Conservation (phyloP, 2,888 invertebrate genomes). For the Perdita meconis region DNA sequence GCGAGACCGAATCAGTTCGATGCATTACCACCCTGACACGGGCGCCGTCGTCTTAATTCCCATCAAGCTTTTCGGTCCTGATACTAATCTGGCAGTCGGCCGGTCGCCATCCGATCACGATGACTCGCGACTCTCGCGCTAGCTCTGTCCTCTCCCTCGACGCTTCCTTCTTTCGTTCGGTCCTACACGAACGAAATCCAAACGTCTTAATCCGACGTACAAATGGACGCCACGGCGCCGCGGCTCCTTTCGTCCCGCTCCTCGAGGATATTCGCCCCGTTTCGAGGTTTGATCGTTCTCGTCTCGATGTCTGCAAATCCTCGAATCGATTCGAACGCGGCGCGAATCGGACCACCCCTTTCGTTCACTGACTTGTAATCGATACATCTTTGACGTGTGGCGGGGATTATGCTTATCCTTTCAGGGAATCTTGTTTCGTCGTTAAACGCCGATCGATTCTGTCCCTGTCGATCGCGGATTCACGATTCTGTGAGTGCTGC, state of each 20-base stretch:
- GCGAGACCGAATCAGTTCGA: constrained; percentile 60
- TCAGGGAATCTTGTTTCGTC: constrained; percentile 35
- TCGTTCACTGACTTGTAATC: constrained; percentile 38
- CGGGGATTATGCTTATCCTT: constrained; percentile 18
- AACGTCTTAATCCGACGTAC: constrained; percentile 75
- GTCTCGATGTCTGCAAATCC: constrained; percentile 57
- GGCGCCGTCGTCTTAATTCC: constrained; percentile 71
- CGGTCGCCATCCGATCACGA: constrained; percentile 68
- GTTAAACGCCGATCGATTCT: constrained; percentile 15
- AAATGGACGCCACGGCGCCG: constrained; percentile 58
- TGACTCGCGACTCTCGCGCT: constrained; percentile 56
- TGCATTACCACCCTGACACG: constrained; percentile 59
- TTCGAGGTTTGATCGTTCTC: constrained; percentile 16
- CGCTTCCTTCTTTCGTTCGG: constrained; percentile 53
- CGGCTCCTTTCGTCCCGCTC: constrained; percentile 49
- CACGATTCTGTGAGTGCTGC: too few relatives aligned
- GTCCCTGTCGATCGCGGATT: not conserved
- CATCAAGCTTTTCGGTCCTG: constrained; percentile 66
- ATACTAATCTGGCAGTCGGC: constrained; percentile 74
- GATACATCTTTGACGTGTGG: constrained; percentile 43
- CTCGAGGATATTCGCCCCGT: constrained; percentile 42
- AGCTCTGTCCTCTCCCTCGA: constrained; percentile 9
- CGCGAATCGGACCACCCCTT: constrained; percentile 56
- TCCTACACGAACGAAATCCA: constrained; percentile 42
- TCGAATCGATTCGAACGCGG: constrained; percentile 46